phyloP scores from a whole-genome alignment of 2,797 vertebrate genomes.

The Microctenopoma steveboyesi region DNA sequence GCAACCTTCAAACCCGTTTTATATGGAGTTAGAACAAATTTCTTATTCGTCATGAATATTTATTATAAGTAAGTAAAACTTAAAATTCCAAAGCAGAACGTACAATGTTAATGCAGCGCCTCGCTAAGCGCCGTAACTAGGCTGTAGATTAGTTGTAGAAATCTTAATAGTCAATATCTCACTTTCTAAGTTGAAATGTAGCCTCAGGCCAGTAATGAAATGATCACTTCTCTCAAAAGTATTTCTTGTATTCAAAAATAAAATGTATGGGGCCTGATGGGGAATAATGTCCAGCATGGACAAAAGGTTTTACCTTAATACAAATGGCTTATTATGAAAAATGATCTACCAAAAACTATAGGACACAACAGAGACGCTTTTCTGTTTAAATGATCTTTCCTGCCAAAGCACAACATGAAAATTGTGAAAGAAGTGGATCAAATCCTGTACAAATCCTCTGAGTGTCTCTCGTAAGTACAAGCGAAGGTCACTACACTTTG shows the following conservation, averaged over 20 bases:
- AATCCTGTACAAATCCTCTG: conserved; percentile 1
- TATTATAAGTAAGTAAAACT: not conserved
- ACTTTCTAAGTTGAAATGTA: too few species aligned
- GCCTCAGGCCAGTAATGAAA: not conserved
- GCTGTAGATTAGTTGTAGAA: not conserved
- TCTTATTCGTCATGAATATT: not conserved
- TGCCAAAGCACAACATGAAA: not conserved
- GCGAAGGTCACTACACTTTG: conserved; percentile 24
- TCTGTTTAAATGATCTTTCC: not conserved
- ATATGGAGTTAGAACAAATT: not conserved
- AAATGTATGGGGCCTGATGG: not conserved
- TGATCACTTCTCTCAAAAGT: not conserved
- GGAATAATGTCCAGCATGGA: not conserved
- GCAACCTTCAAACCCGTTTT: not conserved
- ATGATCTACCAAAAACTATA: too few species aligned
- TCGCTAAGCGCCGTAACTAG: not conserved
- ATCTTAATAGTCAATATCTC: too few species aligned
- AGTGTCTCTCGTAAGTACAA: not conserved
- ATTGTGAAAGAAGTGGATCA: conserved; percentile 3
- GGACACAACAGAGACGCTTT: not conserved
- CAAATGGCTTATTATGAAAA: too few species aligned
- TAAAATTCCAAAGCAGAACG: not conserved
- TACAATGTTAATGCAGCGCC: not conserved
- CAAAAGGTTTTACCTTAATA: not conserved
- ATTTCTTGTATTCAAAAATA: not conserved